Evolutionary conservation across 2,113 vertebrate genomes (phyloP), one percentile per base, ranked within the genome.

Genomic region (Caranx melampygus): DNA sequence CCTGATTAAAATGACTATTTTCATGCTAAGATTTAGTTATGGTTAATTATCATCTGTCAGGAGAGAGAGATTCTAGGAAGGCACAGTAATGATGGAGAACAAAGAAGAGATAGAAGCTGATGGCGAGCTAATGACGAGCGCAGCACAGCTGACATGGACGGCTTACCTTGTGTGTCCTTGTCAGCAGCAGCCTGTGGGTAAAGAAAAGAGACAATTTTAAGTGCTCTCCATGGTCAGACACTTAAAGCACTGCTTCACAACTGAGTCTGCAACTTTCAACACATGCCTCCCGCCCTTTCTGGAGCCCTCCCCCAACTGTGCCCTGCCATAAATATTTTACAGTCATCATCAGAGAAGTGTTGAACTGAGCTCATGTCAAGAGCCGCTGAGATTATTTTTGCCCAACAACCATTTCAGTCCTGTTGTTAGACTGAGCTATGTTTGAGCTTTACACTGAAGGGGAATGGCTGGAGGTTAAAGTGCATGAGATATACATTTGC

Each of bases 1-100:
- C 37, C 20, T 26, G 35, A 78, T 82, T 89, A 77, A 63, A 77
- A 81, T 54, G 5, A 49, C 51, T 76, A 11, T 81, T 85, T 59
- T 79, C 67, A 76, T 20, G 57, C 64, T 63, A 65, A 87, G 84
- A 75, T 76, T 86, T 82, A 79, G 87, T 82, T 85, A 69, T 82
- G 73, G 60, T 40, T 71, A 81, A 86, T 84, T 82, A 86, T 78
- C 58, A 37, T 87, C 70, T 66, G 75, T 68, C 59, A 67, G 3
- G 75, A 79, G 61, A 84, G 54, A 82, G 83, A 40, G 59, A 71
- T 55, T 79, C 21, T 11, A 57, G 49, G 64, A 65, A 62, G 74
- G 20, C 61, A 14, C 49, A 44, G 63, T 57, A 51, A 31, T 42
- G 33, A 55, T 31, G 26, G 54, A 13, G 40, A 82, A 82, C 82